Base-by-base conservation (phyloP, 2,113 vertebrate genomes). In the Callorhinus ursinus region DNA sequence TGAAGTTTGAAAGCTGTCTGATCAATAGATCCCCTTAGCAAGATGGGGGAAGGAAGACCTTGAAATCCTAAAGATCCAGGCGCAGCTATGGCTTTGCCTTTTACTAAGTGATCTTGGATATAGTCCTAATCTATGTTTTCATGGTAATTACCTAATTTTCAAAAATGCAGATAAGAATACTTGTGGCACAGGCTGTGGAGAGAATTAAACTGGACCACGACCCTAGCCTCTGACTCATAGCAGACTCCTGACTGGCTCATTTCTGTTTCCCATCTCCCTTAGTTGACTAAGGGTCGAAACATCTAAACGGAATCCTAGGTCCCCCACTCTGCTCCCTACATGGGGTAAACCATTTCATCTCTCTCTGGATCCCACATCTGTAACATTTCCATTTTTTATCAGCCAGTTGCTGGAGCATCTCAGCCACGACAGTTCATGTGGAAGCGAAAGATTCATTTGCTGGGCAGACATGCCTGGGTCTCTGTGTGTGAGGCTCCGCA, bases 401-500 rank as follows among this genome's bases (percentile, higher is more conserved):
- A 18, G 15, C 26, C 33, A 13, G 5, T 39, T 7, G 26, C 71
- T 13, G 13, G 3, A 8, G 2, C 28, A 0, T 72, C 39, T 59
- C 77, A 85, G n/a, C 63, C 49, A 5, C 11, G 14, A 36, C 24
- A 42, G 53, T 36, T 61, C 33, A 3, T 0, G 7, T 10, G 39
- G 63, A 51, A 57, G 31, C 55, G 36, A 65, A 61, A 39, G 22
- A 21, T 12, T 4, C 8, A 3, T 22, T 9, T n/a, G 12, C 39
- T 63, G 28, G 4, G n/a, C 39, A 36, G 13, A 18, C 22, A 0
- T 1, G 19, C 49, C 21, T 11, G 39, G 51, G 22, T 72, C 51
- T 82, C 22, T 2, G 0, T 36, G n/a, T 33, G 51, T 53, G 51
- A 19, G 87, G 76, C 13, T 31, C n/a, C 0, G 0, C 6, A 2